phyloP scores from a whole-genome alignment of 2,888 invertebrate species.

The Eupithecia tripunctaria region DNA sequence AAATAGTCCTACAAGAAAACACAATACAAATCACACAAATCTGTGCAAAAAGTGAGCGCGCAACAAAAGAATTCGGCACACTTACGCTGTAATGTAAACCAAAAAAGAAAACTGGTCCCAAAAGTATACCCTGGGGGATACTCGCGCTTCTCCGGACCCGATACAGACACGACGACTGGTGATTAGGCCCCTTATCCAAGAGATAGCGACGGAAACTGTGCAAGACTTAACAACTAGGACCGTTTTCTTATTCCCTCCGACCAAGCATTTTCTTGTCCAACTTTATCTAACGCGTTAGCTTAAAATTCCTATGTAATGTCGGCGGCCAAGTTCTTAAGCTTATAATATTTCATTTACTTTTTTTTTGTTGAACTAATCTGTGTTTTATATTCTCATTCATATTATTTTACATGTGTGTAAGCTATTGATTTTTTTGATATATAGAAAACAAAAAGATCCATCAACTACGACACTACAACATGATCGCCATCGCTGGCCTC shows the following conservation, averaged over 20 bases:
- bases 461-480: background rate
- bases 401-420: background rate
- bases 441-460: background rate
- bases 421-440: background rate
- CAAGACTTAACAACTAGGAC: constrained; percentile 85
- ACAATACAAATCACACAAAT: constrained; percentile 73
- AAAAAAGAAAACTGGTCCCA: constrained; percentile 84
- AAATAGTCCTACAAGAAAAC: constrained; percentile 57
- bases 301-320: constrained; percentile 78
- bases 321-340: constrained; percentile 65
- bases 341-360: constrained; percentile 58
- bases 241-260: constrained; percentile 82
- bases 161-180: constrained; percentile 84
- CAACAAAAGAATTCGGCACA: constrained; percentile 83
- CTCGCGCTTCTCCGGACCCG: constrained; percentile 77
- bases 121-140: constrained; percentile 81
- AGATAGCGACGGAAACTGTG: constrained; percentile 84
- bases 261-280: constrained; percentile 80
- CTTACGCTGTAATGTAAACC: constrained; percentile 83
- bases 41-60: constrained; percentile 74
- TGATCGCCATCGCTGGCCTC: background rate
- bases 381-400: background rate
- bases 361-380: background rate
- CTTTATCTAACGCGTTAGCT: constrained; percentile 79
- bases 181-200: constrained; percentile 84